Evolutionary conservation across 2,113 vertebrate species (phyloP), one percentile per base, ranked within the genome.

Genomic region (Indri indri): DNA sequence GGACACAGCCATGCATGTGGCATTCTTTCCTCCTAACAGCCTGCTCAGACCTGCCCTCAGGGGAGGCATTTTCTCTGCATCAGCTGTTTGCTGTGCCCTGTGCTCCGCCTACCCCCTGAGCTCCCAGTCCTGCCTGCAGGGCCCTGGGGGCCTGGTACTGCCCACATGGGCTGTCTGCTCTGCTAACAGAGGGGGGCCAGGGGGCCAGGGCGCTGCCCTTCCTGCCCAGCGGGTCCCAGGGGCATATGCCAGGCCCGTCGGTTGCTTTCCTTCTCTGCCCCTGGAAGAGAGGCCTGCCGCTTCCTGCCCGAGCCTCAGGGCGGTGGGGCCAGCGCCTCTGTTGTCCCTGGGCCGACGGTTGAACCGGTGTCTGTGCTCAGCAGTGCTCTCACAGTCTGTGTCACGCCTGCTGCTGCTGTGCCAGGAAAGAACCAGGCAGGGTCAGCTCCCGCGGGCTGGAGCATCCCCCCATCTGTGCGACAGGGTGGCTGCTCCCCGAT

Each of bases 81-180:
- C 98, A 98, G 98, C 98, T 98, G 95, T 98, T 98, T 98, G 91
- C 95, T 95, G 76, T 96, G 98, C 98, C 52, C 52, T 54, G 70
- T 37, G 8, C n/a, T 45, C 52, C 42, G 45, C 17, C 80, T 1
- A 1, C 86, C 37, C 59, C 5, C 47, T 4, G 57, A 52, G 5
- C 25, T 42, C 59, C 59, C 52, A 54, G 76, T 27, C 74, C 34
- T 14, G 45, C 74, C 96, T 42, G 68, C n/a, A 25, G 37, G 57
- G 65, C 52, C 27, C 10, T 8, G n/a, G 61, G 30, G 6, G 22
- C 90, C 30, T 8, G 18, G 59, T 1, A 0, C 74, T 40, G 2
- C 45, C 47, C 40, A 3, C 8, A 0, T 4, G 37, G 59, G 42
- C 68, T 22, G 30, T 63, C 77, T 30, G 1, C 90, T 63, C 17